Conservation (phyloP, 2,888 invertebrate genomes). For the Suillia variegata region DNA sequence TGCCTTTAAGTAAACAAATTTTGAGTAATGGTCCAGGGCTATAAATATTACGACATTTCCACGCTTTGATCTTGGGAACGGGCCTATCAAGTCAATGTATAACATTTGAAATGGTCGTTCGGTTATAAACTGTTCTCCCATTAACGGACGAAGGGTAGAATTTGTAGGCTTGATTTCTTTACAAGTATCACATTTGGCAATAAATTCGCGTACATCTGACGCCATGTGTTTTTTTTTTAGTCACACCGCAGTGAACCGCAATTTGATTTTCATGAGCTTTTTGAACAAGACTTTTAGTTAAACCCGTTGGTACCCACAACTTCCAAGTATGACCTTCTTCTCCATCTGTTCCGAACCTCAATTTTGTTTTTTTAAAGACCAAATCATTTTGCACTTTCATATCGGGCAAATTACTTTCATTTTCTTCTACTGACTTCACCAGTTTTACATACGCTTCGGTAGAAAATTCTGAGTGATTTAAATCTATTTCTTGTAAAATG, state of each 20-base stretch:
- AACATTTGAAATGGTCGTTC: conserved; percentile 7
- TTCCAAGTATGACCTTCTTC: no score
- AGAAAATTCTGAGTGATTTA: no score
- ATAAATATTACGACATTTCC: neutral
- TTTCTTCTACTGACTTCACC: no score
- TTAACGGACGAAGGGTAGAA: neutral
- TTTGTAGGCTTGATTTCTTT: neutral
- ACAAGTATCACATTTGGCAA: neutral
- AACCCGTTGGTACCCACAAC: neutral
- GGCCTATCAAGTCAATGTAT: conserved; percentile 4
- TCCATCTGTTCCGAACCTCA: neutral
- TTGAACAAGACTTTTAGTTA: neutral
- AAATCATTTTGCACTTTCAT: neutral
- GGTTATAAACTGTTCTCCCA: neutral
- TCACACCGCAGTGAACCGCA: neutral
- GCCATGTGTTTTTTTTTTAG: neutral
- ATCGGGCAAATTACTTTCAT: no score
- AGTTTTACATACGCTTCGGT: no score
- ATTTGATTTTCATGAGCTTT: neutral
- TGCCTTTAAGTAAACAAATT: neutral
- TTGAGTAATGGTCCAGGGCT: neutral
- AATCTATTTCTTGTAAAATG: no score
- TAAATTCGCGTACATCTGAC: neutral
- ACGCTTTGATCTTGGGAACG: neutral
- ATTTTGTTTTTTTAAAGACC: neutral